Base-by-base conservation (phyloP, 2,797 vertebrate species). In the Micropoecilia bifurca region DNA sequence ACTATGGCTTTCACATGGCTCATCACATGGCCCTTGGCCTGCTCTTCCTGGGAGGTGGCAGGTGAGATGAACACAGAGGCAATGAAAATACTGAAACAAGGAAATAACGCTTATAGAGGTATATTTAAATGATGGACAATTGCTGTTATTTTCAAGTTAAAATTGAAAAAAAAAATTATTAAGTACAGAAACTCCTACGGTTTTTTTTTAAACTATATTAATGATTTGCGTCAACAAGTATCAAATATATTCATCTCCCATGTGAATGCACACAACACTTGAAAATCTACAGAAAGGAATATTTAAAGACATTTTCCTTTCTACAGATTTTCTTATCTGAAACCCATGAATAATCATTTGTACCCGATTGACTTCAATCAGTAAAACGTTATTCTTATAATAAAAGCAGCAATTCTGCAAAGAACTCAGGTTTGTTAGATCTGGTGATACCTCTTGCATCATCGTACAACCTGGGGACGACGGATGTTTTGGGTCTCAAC, bases 1-100 rank as follows among this genome's bases (percentile, higher is more conserved):
- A 99, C 94, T 99, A 99, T 0, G 99, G 98, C 63, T 99, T 99
- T 87, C 98, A 99, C 93, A 97, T 99, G 96, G 97, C 98, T 79
- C 97, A 99, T 85, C 99, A 99, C 93, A 99, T 99, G 98, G 97
- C 98, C 14, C 91, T 99, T 85, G 99, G 99, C 2, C 95, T 99
- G 74, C 97, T 99, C 0, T 99, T 99, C 88, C 91, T 99, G 77
- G 99, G 99, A 87, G 97, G 98, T 77, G 98, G 98, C 90, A 97
- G 99, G 99, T 99, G 91, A 91, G 93, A 86, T 0, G 1, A 6
- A 6, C 9, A 33, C 74, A 83, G 7, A 47, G 48, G 20, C 16
- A 25, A 48, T 57, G 0, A 6, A 39, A 39, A n/a, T 10, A 28
- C 39, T 57, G 22, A 74, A 39, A 41, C 48, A 14, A 22, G 14